phyloP scores from a whole-genome alignment of 2,888 invertebrate genomes.

The Euplexia lucipara region DNA sequence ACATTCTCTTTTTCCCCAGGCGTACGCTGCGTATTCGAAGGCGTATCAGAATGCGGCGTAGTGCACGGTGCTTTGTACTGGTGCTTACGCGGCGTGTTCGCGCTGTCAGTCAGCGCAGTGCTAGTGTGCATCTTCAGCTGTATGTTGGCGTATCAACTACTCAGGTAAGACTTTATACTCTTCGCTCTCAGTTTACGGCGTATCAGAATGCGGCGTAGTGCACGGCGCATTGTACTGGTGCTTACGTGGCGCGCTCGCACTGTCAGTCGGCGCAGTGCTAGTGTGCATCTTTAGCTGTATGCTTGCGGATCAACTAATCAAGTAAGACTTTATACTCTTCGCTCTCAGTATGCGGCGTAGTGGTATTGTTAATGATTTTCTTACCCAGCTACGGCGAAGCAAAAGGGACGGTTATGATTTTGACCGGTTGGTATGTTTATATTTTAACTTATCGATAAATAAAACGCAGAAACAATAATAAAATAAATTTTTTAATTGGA shows the following conservation, averaged over 20 bases:
- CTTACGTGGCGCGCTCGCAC: conserved; percentile 96
- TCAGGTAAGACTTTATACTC: conserved; percentile 90
- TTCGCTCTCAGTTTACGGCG: neutral
- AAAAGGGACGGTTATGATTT: too few relatives aligned
- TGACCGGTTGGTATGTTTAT: neutral
- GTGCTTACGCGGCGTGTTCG: conserved; percentile 96
- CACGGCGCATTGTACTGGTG: conserved; percentile 90
- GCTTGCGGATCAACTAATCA: conserved; percentile 97
- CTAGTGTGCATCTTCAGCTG: conserved; percentile 97
- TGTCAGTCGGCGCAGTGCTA: conserved; percentile 97
- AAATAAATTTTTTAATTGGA: conserved; percentile 32
- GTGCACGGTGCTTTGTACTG: conserved; percentile 97
- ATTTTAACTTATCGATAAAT: neutral
- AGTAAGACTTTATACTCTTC: conserved; percentile 82
- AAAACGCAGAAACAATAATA: neutral
- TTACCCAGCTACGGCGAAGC: too few relatives aligned
- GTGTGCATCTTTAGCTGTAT: conserved; percentile 98
- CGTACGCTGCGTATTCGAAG: conserved; percentile 95
- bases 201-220: too few relatives aligned
- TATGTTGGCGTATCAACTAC: conserved; percentile 97
- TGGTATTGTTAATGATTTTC: too few relatives aligned
- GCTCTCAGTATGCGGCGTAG: too few relatives aligned
- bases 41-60: conserved; percentile 97
- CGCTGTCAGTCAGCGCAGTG: conserved; percentile 97
- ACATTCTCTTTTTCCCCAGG: conserved; percentile 81